Percentiles rank a stretch among this genome's conserved stretches.
Evolutionary conservation across 2,113 vertebrate genomes (phyloP).

Genomic region (Xyrauchen texanus): DNA sequence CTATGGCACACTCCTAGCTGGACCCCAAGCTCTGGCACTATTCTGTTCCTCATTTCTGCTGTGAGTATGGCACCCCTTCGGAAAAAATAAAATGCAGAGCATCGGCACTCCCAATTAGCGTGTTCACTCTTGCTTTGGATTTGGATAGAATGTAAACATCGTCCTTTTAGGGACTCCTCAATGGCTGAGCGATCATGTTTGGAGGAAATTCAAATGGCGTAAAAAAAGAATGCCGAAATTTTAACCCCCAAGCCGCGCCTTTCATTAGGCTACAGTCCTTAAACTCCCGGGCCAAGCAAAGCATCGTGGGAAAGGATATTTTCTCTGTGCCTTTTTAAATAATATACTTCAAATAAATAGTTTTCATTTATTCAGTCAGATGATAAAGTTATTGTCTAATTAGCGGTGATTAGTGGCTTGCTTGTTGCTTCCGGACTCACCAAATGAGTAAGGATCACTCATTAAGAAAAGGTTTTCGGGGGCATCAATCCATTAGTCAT

Average conservation of each 20-base stretch:
- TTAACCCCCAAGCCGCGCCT: not conserved
- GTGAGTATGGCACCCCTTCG: conserved; percentile 24
- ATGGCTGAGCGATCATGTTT: not conserved
- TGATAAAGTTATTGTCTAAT: too few relatives aligned
- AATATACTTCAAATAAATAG: too few relatives aligned
- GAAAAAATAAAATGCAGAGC: not conserved
- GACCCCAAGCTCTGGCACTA: conserved; percentile 47
- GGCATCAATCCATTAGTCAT: conserved; percentile 16
- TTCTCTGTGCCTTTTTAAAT: too few relatives aligned
- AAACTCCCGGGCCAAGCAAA: not conserved
- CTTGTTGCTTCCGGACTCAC: too few relatives aligned
- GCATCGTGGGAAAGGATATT: not conserved
- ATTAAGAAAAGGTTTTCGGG: conserved; percentile 12
- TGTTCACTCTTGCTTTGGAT: not conserved
- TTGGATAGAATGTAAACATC: conserved; percentile 5
- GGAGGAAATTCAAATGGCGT: not conserved
- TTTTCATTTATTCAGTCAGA: not conserved
- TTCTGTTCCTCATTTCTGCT: conserved; percentile 38
- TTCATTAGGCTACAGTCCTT: conserved; percentile 15
- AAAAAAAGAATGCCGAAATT: conserved; percentile 1
- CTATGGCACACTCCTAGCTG: conserved; percentile 41
- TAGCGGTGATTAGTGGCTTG: too few relatives aligned
- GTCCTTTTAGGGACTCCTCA: not conserved
- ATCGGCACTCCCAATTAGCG: conserved; percentile 31
- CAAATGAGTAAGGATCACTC: conserved; percentile 5